Evolutionary conservation across 2,888 invertebrate species (phyloP), one percentile per base, ranked within the genome.

Genomic region (Drosophila tanythrix): DNA sequence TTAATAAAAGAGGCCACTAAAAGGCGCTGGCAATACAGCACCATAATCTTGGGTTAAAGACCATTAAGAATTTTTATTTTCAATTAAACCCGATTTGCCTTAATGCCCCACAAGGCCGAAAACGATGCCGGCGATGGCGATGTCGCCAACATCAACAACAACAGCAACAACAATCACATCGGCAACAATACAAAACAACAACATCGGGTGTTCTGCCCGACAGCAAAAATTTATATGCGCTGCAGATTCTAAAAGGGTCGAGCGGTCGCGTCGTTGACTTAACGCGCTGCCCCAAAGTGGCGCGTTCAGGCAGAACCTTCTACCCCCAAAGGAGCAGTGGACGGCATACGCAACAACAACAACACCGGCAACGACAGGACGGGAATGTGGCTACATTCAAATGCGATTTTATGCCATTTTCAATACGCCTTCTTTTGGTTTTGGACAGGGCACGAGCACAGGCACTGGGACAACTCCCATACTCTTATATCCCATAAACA

Each of bases 31-130:
- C 81, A 90, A 87, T 86, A 85, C 81, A 83, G 81, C 76, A 75
- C 82, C 89, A 85, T 90, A 90, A 90, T 88, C 88, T 90, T 81
- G 91, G 91, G 91, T 89, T 90, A 89, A 89, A 83, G 89, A 87
- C 85, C 89, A 90, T 91, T 90, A 89, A 88, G 91, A 90, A 90
- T 91, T 90, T 90, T 90, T 91, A 90, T 90, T 91, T 90, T 90
- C 91, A 90, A 90, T 90, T 90, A 91, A 90, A 84, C 83, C 89
- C 89, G 86, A 91, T 88, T 90, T 90, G 81, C 84, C 84, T 89
- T 90, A 91, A 90, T 91, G 81, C 86, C 84, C 77, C 89, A 89
- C 90, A 90, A 90, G 89, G 89, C 89, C 85, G 88, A 88, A 82
- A 81, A 85, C 88, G 88, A 84, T 57, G 70, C 74, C 27, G 59